phyloP scores from a whole-genome alignment of 2,113 vertebrate genomes.

The Nycticryphes semicollaris region DNA sequence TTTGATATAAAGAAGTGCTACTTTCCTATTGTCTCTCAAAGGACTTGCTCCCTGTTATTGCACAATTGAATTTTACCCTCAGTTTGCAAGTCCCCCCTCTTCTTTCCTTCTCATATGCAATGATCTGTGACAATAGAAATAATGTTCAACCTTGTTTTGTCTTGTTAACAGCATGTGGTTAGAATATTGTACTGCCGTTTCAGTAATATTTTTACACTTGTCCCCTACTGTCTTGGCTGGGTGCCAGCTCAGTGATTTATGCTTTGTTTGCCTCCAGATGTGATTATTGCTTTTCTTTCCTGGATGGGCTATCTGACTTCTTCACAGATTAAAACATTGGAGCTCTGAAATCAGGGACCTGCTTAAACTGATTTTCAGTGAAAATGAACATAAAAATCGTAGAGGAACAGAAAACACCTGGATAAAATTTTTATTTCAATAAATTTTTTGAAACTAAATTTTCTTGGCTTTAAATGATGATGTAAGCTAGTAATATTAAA shows the following conservation, averaged over 20 bases:
- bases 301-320: slow-evolving; percentile 8
- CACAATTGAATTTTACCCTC: background rate
- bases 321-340: background rate
- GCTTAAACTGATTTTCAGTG: slow-evolving; percentile 19
- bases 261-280: slow-evolving; percentile 50
- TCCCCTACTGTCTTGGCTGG: slow-evolving; percentile 49
- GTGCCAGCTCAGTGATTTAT: slow-evolving; percentile 6
- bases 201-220: slow-evolving; percentile 53
- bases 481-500: background rate
- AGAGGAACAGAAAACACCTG: slow-evolving; percentile 1
- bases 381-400: slow-evolving; percentile 10
- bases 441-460: background rate
- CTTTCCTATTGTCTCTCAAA: background rate
- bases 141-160: slow-evolving; percentile 36
- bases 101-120: background rate
- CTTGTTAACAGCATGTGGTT: slow-evolving; percentile 57
- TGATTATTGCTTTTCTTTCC: slow-evolving; percentile 47
- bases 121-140: slow-evolving; percentile 30
- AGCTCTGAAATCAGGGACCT: background rate
- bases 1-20: background rate
- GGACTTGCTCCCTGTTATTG: background rate
- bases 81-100: background rate
- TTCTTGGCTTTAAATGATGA: background rate
- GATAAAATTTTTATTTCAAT: background rate
- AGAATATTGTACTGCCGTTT: slow-evolving; percentile 31